These are phyloP conservation scores for Trichoplusia ni DNA, from an alignment of 1,140 invertebrate species.

Conservation along the genomic window DNA sequence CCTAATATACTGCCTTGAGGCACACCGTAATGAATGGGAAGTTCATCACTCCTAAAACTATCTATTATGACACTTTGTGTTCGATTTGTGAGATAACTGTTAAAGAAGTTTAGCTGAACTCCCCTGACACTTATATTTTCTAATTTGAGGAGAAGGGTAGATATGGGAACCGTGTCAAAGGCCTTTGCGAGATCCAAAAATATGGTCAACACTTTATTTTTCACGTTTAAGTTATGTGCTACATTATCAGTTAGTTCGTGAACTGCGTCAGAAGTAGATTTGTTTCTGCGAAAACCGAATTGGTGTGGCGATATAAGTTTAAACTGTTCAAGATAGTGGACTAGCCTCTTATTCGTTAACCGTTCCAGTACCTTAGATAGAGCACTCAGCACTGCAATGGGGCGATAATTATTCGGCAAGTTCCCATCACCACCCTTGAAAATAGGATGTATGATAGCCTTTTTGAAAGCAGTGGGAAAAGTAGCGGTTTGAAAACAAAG, in stretches of 20 bases:
- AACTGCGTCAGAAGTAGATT: slow-evolving; percentile 1
- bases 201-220: slow-evolving; percentile 7
- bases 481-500: not conserved
- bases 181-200: not conserved
- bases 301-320: not conserved
- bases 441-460: slow-evolving; percentile 15
- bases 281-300: not conserved
- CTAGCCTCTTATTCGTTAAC: not conserved
- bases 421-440: not conserved
- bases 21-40: slow-evolving; percentile 2
- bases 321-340: not conserved
- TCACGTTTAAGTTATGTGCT: not conserved
- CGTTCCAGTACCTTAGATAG: slow-evolving; percentile 10
- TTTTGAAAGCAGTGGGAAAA: not conserved
- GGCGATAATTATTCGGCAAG: not conserved
- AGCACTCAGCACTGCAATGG: not conserved
- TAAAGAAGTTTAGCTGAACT: not conserved
- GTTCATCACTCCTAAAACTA: not conserved
- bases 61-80: slow-evolving; percentile 4
- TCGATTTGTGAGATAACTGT: not conserved
- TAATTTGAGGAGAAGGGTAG: not conserved
- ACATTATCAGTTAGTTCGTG: not conserved
- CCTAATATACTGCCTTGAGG: no score
- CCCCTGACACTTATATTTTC: not conserved
- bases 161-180: not conserved